A percentile compares a stretch with the other conserved stretches of the same genome.
Evolutionary conservation across 2,113 vertebrate species (phyloP).

Genomic region (Alectura lathami): DNA sequence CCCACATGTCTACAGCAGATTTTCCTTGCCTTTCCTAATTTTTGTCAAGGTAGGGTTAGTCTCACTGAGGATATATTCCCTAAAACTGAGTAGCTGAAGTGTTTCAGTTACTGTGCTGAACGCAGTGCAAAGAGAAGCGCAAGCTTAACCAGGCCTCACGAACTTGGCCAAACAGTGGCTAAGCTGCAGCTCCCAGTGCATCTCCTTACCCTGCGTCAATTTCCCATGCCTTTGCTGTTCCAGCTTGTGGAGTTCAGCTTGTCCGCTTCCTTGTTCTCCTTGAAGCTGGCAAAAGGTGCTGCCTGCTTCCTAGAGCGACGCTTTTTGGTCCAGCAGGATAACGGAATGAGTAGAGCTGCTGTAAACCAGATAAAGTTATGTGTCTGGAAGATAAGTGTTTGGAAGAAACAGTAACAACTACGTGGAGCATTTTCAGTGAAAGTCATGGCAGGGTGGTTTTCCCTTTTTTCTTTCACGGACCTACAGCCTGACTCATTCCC

Average conservation of each 20-base stretch:
- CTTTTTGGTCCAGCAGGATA: neutral
- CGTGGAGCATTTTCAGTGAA: neutral
- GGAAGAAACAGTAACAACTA: neutral
- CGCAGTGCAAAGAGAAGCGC: neutral
- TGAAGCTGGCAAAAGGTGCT: neutral
- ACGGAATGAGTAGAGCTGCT: neutral
- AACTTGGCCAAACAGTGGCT: neutral
- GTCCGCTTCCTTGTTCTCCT: neutral
- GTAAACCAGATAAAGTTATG: neutral
- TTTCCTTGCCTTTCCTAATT: neutral
- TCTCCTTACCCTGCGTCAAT: neutral
- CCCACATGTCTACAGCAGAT: rapidly evolving
- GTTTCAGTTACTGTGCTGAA: neutral
- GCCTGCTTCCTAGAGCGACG: neutral
- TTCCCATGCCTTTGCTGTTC: neutral
- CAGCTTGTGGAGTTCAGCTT: neutral
- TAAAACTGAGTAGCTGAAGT: neutral
- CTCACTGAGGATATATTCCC: neutral
- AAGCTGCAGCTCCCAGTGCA: neutral
- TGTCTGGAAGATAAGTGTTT: too few species aligned
- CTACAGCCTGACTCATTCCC: neutral
- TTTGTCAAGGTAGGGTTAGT: rapidly evolving
- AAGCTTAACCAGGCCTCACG: neutral
- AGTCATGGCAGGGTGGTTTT: neutral
- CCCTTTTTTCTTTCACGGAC: neutral